A percentile compares a stretch with the other conserved stretches of the same genome.
phyloP scores from a whole-genome alignment of 2,888 invertebrate species.

The Xestia ashworthii region DNA sequence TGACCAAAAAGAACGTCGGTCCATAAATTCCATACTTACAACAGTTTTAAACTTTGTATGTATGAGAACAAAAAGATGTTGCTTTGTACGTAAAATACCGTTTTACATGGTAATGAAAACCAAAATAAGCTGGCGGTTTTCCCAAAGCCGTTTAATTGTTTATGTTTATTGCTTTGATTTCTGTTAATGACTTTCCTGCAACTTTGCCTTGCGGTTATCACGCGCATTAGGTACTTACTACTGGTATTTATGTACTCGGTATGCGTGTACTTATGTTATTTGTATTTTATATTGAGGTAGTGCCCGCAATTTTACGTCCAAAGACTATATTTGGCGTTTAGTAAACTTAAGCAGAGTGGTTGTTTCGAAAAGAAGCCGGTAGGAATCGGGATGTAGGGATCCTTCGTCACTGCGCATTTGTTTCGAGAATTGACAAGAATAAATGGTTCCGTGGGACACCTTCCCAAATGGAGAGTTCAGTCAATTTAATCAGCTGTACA shows the following conservation, averaged over 20 bases:
- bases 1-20: constrained; percentile 3
- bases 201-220: neutral
- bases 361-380: neutral
- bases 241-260: neutral
- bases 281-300: neutral
- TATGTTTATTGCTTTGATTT: constrained; percentile 8
- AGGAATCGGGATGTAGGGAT: neutral
- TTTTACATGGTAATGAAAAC: constrained; percentile 23
- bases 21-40: constrained; percentile 20
- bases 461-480: neutral
- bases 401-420: neutral
- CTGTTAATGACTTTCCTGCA: constrained; percentile 27
- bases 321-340: no score
- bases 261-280: neutral
- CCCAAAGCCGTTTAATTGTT: constrained; percentile 13
- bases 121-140: constrained; percentile 23
- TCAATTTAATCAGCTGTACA: neutral
- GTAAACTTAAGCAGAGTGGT: no score
- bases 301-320: neutral
- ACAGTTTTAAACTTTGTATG: constrained; percentile 8
- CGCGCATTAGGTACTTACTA: neutral
- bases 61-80: constrained; percentile 20
- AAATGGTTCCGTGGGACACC: neutral
- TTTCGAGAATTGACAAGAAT: no score
- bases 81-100: constrained; percentile 9